phyloP scores from a whole-genome alignment of 2,113 vertebrate genomes.

The Cyprinodon brontotheroides region DNA sequence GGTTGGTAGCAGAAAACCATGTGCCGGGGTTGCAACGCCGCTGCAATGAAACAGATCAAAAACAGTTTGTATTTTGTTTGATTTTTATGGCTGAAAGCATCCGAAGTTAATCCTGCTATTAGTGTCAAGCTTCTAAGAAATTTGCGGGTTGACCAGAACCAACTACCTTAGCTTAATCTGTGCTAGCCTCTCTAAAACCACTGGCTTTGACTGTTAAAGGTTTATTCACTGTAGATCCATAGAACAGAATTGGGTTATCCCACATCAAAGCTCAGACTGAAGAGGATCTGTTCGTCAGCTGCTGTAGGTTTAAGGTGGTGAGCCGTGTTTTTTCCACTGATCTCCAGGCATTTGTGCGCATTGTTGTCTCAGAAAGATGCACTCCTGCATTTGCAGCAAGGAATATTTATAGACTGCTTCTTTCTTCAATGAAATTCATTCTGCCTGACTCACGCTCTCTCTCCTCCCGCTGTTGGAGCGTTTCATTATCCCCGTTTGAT shows the following conservation, averaged over 20 bases:
- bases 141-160: no score
- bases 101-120: no score
- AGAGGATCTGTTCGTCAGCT: not conserved
- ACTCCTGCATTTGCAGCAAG: conserved; percentile 47
- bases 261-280: not conserved
- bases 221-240: conserved; percentile 10
- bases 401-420: conserved; percentile 57
- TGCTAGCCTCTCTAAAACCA: no score
- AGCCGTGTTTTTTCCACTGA: conserved; percentile 21
- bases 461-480: conserved; percentile 43
- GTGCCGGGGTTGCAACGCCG: no score
- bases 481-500: conserved; percentile 44
- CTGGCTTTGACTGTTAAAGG: conserved; percentile 15
- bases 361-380: conserved; percentile 47
- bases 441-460: conserved; percentile 54
- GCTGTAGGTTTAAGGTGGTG: not conserved
- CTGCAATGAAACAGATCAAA: no score
- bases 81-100: no score
- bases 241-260: conserved; percentile 17
- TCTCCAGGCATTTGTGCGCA: conserved; percentile 44
- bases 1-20: no score
- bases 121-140: no score
- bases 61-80: no score
- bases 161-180: no score
- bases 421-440: conserved; percentile 71